Evolutionary conservation across 2,797 vertebrate genomes (phyloP).

Genomic region (Anguilla pacifica): DNA sequence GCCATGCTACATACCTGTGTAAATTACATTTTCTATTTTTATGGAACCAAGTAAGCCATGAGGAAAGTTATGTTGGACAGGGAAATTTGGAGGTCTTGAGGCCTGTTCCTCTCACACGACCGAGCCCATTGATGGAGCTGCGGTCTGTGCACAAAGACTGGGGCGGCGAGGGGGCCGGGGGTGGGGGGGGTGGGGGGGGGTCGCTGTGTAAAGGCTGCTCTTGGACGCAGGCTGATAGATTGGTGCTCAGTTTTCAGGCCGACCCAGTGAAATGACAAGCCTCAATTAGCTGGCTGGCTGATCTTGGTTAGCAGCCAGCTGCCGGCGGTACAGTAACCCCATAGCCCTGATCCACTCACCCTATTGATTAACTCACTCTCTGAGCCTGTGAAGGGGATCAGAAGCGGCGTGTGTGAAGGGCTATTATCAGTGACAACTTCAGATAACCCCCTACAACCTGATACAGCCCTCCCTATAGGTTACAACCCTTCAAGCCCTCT

Average conservation of each 20-base stretch:
- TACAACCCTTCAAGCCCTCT: slow-evolving; percentile 63
- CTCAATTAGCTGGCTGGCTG: slow-evolving; percentile 65
- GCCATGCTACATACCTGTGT: neutral
- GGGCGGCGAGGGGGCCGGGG: neutral
- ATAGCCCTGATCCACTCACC: slow-evolving; percentile 67
- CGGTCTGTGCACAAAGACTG: neutral
- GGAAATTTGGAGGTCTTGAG: neutral
- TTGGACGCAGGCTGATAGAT: slow-evolving; percentile 56
- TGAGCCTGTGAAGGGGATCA: slow-evolving; percentile 64
- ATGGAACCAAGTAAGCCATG: neutral
- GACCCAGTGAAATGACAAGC: slow-evolving; percentile 62
- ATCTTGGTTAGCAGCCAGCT: slow-evolving; percentile 54
- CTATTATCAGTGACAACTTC: slow-evolving; percentile 75
- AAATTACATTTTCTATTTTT: neutral
- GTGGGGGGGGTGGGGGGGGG: neutral
- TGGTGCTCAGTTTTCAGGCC: slow-evolving; percentile 51
- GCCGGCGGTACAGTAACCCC: slow-evolving; percentile 71
- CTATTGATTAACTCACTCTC: slow-evolving; percentile 72
- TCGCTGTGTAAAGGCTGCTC: neutral
- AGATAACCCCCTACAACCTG: slow-evolving; percentile 74
- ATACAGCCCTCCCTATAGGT: slow-evolving; percentile 67
- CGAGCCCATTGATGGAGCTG: neutral
- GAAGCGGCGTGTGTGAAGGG: slow-evolving; percentile 73
- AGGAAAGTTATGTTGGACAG: neutral
- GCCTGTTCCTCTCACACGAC: neutral